A percentile compares a stretch with the other conserved stretches of the same genome.
Conservation (phyloP, 2,888 invertebrate species). For the Entomobrya multifasciata region DNA sequence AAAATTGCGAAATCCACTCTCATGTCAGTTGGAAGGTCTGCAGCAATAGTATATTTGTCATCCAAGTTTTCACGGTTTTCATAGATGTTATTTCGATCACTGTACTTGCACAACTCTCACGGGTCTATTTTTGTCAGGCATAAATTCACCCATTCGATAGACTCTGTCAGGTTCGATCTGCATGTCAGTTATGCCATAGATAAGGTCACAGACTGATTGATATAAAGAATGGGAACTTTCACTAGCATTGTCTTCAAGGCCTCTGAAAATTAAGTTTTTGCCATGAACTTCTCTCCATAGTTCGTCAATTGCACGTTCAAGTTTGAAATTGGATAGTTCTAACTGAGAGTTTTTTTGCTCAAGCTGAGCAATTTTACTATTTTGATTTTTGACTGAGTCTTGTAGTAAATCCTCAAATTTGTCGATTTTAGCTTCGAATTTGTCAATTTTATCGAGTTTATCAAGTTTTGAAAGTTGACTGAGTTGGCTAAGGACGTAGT, state of each 20-base stretch:
- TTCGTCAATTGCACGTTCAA: no score
- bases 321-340: no score
- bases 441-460: no score
- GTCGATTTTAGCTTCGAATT: no score
- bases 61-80: background rate
- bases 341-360: no score
- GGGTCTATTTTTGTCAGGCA: background rate
- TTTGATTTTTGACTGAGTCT: no score
- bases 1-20: background rate
- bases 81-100: background rate
- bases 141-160: background rate
- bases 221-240: background rate
- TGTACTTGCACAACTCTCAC: background rate
- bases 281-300: background rate
- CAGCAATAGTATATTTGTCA: background rate
- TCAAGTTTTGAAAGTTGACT: no score
- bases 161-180: background rate
- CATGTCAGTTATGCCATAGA: background rate
- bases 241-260: background rate
- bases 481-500: no score
- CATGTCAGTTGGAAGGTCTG: background rate
- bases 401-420: no score
- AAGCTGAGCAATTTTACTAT: no score
- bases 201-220: background rate
- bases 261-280: background rate